Conservation (phyloP, 2,888 invertebrate genomes). For the Drosophila mercatorum region DNA sequence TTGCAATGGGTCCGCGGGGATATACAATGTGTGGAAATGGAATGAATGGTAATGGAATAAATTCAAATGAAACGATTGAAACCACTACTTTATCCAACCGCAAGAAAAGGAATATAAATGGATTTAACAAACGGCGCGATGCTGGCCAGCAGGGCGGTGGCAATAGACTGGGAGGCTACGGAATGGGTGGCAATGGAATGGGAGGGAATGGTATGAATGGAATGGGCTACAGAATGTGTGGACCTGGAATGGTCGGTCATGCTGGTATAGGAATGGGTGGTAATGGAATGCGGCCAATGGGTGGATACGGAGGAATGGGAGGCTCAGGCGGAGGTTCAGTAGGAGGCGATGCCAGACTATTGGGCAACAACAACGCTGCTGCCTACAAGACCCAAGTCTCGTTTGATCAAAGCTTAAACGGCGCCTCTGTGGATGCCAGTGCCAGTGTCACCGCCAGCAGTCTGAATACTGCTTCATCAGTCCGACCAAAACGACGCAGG, state of each 20-base stretch:
- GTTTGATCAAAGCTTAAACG: background rate
- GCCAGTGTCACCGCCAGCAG: slow-evolving; percentile 16
- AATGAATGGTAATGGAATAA: background rate
- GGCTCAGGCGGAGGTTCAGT: background rate
- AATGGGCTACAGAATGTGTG: slow-evolving; percentile 23
- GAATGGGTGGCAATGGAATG: slow-evolving; percentile 22
- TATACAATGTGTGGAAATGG: slow-evolving; percentile 9
- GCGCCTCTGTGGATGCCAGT: background rate
- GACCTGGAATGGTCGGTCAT: slow-evolving; percentile 22
- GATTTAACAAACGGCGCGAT: slow-evolving; percentile 1
- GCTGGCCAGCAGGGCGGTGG: slow-evolving; percentile 31
- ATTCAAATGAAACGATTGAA: slow-evolving; percentile 18
- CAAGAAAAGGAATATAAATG: slow-evolving; percentile 16
- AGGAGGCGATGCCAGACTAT: slow-evolving; percentile 16
- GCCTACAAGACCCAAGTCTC: slow-evolving; percentile 10
- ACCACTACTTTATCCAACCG: slow-evolving; percentile 9
- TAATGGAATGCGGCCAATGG: slow-evolving; percentile 15
- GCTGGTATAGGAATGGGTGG: slow-evolving; percentile 5
- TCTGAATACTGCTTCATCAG: background rate
- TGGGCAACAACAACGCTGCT: slow-evolving; percentile 21
- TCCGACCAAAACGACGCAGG: background rate
- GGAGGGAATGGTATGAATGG: slow-evolving; percentile 17
- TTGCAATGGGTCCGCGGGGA: background rate
- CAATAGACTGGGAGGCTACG: slow-evolving; percentile 18
- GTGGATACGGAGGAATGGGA: slow-evolving; percentile 18